Percentiles rank a stretch among this genome's conserved stretches.
Conservation (phyloP, 30 jellyfish, hydroid and myxozoan species). For the Catostylus mosaicus region DNA sequence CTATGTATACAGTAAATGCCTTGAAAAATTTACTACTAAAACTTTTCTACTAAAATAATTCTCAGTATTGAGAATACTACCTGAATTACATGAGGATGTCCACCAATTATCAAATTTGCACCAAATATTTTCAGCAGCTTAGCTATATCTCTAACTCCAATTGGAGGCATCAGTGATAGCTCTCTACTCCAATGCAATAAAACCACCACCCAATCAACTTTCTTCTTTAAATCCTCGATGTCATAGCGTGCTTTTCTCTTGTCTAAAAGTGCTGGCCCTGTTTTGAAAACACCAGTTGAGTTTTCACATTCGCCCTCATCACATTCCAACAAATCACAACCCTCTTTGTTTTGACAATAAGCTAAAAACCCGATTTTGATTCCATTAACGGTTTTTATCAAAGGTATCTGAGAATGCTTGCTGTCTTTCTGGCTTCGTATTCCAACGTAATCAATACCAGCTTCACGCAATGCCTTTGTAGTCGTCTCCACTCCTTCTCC, state of each 20-base stretch:
- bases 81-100: slow-evolving; percentile 88
- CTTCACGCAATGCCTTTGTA: slow-evolving; percentile 19
- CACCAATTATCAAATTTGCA: slow-evolving; percentile 70
- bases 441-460: slow-evolving; percentile 67
- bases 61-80: no score
- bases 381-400: slow-evolving; percentile 64
- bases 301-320: neutral
- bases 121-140: slow-evolving; percentile 48
- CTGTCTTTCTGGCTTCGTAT: slow-evolving; percentile 5
- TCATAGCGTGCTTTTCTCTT: slow-evolving; percentile 20
- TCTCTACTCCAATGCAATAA: slow-evolving; percentile 90
- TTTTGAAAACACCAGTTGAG: neutral
- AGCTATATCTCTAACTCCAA: slow-evolving; percentile 69
- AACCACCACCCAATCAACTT: slow-evolving; percentile 65
- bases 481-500: slow-evolving; percentile 57
- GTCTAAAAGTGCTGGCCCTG: slow-evolving; percentile 53
- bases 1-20: no score
- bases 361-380: slow-evolving; percentile 68
- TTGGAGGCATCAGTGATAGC: slow-evolving; percentile 68
- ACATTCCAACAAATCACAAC: slow-evolving; percentile 8
- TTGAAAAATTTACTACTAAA: no score
- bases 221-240: slow-evolving; percentile 20
- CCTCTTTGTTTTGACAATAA: slow-evolving; percentile 46
- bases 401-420: slow-evolving; percentile 40
- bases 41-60: neutral